Evolutionary conservation across 2,113 vertebrate genomes (phyloP), one percentile per base, ranked within the genome.

Genomic region (Lophius piscatorius): DNA sequence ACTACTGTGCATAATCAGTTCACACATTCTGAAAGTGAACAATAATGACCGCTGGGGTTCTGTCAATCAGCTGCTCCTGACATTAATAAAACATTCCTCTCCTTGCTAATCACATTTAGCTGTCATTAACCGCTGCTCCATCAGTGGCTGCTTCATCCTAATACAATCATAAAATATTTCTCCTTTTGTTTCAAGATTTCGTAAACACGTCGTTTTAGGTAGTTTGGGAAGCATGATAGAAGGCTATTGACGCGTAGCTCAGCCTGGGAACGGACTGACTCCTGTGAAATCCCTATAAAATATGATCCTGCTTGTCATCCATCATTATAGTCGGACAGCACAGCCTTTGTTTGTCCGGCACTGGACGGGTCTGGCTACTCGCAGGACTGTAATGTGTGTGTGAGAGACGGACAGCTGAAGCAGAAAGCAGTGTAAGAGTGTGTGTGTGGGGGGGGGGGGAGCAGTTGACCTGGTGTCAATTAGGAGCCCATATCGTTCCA

Each of bases 401-500:
- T 23, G 57, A 35, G 52, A 34, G 56, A 38, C 23, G 58, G 68
- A 39, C 60, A 66, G 74, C 65, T 76, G 76, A 76, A 70, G 59
- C 59, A 75, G 82, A 73, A 56, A 64, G n/a, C 63, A 69, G 73
- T 46, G 48, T 49, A 49, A 70, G 48, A n/a, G 56, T 35, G 63
- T 18, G 57, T 12, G 66, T 16, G 49, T 13, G 42, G 6, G 67
- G 34, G 51, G 54, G 68, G 63, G 74, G 60, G 61, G 73, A 68
- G 70, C 76, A 40, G 78, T 87, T 87, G 87, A 89, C 87, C 87
- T 63, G 62, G 78, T 83, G 85, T 86, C 87, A 87, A 86, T 89
- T 86, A 86, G 78, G 80, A 80, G 80, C 73, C 79, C 75, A 54
- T 87, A 84, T 86, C 69, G 51, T 65, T 74, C 70, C 70, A 54